Percentiles rank a stretch among this genome's conserved stretches.
These are phyloP conservation scores for Chamaea fasciata DNA, from an alignment of 2,113 vertebrate genomes.

Conservation along the genomic window DNA sequence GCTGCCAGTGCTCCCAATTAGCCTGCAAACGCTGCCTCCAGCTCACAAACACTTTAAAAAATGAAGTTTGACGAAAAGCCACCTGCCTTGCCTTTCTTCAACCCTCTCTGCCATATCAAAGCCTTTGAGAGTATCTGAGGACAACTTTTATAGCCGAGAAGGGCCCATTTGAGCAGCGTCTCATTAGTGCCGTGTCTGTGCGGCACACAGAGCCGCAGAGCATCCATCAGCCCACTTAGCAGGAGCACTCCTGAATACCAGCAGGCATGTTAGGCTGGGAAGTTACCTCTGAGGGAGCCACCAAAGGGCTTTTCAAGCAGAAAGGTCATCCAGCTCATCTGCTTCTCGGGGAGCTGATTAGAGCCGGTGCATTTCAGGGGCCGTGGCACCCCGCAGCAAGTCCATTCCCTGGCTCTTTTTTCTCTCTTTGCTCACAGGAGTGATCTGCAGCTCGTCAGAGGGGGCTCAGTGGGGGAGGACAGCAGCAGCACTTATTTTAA, in stretches of 20 bases:
- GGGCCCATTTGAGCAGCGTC: not conserved
- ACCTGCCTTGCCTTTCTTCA: not conserved
- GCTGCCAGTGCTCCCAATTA: conserved; percentile 6
- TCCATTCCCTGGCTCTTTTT: fast-evolving
- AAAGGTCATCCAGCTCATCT: not conserved
- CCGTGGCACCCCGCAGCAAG: fast-evolving
- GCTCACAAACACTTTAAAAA: not conserved
- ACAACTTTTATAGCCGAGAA: not conserved
- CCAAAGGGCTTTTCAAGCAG: not conserved
- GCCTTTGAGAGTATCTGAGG: not conserved
- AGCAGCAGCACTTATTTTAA: not conserved
- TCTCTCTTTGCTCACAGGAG: not conserved
- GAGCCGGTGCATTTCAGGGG: fast-evolving
- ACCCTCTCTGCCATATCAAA: not conserved
- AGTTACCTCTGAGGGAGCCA: not conserved
- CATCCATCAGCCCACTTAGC: not conserved
- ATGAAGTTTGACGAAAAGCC: not conserved
- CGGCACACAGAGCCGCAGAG: fast-evolving
- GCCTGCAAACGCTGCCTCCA: not conserved
- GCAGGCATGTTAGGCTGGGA: not conserved
- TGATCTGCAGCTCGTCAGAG: not conserved
- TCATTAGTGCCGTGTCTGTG: not conserved
- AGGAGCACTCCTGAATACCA: not conserved
- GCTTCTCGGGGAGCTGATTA: not conserved
- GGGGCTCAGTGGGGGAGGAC: fast-evolving